phyloP scores from a whole-genome alignment of 2,797 vertebrate species.

The Borostomias antarcticus region DNA sequence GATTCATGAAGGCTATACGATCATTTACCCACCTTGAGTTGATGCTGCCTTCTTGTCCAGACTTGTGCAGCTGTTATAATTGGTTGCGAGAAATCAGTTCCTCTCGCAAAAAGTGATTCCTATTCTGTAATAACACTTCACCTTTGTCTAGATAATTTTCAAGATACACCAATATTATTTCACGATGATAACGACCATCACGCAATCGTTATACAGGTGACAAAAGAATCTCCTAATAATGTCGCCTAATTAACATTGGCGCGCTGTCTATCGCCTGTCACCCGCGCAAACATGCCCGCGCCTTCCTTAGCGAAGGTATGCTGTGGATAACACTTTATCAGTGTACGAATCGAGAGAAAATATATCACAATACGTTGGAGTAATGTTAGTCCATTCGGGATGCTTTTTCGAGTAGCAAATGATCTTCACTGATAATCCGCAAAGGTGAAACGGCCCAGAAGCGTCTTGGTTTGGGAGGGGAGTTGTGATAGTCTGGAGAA shows the following conservation, averaged over 20 bases:
- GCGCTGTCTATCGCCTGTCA: slow-evolving; percentile 36
- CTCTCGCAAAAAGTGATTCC: neutral
- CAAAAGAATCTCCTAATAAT: no score
- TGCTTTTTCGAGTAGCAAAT: slow-evolving; percentile 35
- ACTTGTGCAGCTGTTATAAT: slow-evolving; percentile 34
- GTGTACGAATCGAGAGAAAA: slow-evolving; percentile 44
- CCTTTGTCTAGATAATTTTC: neutral
- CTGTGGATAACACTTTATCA: slow-evolving; percentile 6
- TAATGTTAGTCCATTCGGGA: slow-evolving; percentile 44
- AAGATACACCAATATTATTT: neutral
- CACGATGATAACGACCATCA: neutral
- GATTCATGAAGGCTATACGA: no score
- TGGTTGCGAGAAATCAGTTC: neutral
- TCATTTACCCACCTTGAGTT: slow-evolving; percentile 48
- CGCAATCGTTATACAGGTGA: slow-evolving; percentile 16
- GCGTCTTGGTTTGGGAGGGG: slow-evolving; percentile 33
- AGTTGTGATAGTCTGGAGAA: slow-evolving; percentile 37
- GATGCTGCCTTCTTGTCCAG: slow-evolving; percentile 63
- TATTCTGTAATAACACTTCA: neutral
- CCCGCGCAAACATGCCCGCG: slow-evolving; percentile 43
- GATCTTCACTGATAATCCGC: slow-evolving; percentile 44
- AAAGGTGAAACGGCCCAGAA: slow-evolving; percentile 35
- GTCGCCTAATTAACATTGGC: slow-evolving; percentile 44
- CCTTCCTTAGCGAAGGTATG: slow-evolving; percentile 23
- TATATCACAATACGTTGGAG: slow-evolving; percentile 38